Evolutionary conservation across 2,888 invertebrate genomes (phyloP).

Genomic region (Campaea margaritaria): DNA sequence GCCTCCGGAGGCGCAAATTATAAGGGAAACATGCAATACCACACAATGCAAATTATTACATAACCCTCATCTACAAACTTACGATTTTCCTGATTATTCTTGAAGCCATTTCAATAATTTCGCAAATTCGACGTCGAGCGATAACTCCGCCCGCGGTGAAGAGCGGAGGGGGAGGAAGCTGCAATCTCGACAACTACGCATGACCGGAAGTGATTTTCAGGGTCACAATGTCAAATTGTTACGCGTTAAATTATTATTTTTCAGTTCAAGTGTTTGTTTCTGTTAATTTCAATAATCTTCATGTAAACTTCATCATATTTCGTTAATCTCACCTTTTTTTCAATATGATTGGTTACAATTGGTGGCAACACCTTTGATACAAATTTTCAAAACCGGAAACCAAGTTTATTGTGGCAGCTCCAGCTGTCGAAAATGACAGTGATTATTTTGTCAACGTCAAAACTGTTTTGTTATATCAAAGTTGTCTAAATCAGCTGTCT

Average conservation of each 20-base stretch:
- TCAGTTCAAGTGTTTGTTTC: too few species aligned
- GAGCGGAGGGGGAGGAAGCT: conserved; percentile 70
- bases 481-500: too few species aligned
- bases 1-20: conserved; percentile 48
- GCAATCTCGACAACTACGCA: conserved; percentile 75
- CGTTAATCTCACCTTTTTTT: too few species aligned
- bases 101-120: conserved; percentile 81
- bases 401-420: neutral
- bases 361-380: neutral
- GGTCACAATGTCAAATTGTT: conserved; percentile 43
- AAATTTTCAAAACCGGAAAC: neutral
- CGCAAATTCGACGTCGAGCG: conserved; percentile 68
- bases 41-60: conserved; percentile 54
- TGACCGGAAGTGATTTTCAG: conserved; percentile 77
- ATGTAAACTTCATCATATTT: too few species aligned
- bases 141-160: conserved; percentile 73
- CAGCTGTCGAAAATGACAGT: neutral
- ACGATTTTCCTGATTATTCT: conserved; percentile 84
- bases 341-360: neutral
- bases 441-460: neutral
- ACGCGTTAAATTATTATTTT: too few species aligned
- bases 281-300: too few species aligned
- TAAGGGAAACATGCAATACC: conserved; percentile 65
- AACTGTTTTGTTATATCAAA: neutral
- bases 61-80: conserved; percentile 74